Evolutionary conservation across 2,797 vertebrate species (phyloP).

Genomic region (Pelodytes ibericus): DNA sequence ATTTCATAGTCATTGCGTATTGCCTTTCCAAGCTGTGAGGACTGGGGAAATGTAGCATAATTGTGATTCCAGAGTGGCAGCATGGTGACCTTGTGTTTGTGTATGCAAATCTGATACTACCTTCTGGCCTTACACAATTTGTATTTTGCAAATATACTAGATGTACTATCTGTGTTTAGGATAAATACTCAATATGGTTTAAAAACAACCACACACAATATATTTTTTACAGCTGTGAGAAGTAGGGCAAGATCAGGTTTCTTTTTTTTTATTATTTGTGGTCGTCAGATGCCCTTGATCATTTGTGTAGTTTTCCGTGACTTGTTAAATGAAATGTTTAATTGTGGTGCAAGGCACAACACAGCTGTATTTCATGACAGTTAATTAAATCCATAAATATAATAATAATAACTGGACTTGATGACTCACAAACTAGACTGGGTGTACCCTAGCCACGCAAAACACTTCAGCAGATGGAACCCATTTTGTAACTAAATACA

Average conservation of each 20-base stretch:
- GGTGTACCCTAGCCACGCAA: conserved; percentile 57
- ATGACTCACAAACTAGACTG: conserved; percentile 71
- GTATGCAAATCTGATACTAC: conserved; percentile 59
- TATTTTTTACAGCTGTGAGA: conserved; percentile 68
- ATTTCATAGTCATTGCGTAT: background rate
- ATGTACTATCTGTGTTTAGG: conserved; percentile 86
- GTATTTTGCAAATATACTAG: conserved; percentile 90
- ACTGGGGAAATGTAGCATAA: background rate
- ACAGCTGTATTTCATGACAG: conserved; percentile 76
- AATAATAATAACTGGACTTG: conserved; percentile 67
- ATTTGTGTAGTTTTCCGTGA: conserved; percentile 60
- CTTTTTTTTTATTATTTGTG: conserved; percentile 70
- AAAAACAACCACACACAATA: conserved; percentile 53
- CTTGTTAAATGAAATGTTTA: conserved; percentile 63
- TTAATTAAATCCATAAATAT: conserved; percentile 71
- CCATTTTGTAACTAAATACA: conserved; percentile 63
- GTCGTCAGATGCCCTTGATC: conserved; percentile 62
- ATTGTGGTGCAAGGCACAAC: conserved; percentile 61
- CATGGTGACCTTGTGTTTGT: conserved; percentile 70
- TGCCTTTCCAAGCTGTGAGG: background rate
- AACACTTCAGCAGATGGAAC: conserved; percentile 66
- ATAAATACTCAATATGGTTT: conserved; percentile 73
- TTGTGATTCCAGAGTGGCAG: conserved; percentile 33
- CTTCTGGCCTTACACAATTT: conserved; percentile 72
- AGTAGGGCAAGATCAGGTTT: conserved; percentile 64